Conservation (phyloP, 2,888 invertebrate genomes). For the Pristionchus entomophagus region DNA sequence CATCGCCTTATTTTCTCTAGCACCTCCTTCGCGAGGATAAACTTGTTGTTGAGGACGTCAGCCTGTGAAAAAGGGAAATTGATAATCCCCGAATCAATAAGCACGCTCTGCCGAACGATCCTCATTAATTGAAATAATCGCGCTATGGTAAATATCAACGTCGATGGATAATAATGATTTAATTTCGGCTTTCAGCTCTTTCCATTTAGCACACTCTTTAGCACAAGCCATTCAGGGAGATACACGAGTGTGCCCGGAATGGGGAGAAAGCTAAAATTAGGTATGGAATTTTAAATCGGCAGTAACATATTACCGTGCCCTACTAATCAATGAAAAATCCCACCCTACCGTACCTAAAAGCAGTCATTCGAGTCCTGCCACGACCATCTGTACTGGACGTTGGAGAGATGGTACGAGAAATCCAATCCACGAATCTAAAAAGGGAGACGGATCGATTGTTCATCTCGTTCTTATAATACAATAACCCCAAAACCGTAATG, state of each 20-base stretch:
- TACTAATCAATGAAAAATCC: background rate
- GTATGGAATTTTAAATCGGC: background rate
- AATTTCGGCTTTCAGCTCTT: background rate
- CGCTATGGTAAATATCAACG: background rate
- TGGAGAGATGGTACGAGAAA: constrained; percentile 98
- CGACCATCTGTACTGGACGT: constrained; percentile 98
- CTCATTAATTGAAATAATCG: background rate
- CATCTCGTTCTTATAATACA: too few species aligned
- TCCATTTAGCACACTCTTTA: background rate
- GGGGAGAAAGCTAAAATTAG: background rate
- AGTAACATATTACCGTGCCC: too few species aligned
- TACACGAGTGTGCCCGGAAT: background rate
- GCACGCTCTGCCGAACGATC: too few species aligned
- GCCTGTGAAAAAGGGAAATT: too few species aligned
- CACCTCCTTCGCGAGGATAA: constrained; percentile 93
- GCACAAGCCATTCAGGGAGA: too few species aligned
- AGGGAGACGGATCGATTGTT: background rate
- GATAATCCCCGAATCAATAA: too few species aligned
- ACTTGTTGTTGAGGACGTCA: constrained; percentile 84
- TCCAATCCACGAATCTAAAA: constrained; percentile 92
- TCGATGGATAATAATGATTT: background rate
- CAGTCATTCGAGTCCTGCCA: constrained; percentile 83
- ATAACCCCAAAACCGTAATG: background rate
- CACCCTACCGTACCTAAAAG: constrained; percentile 62
- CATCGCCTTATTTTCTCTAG: constrained; percentile 88